These are phyloP conservation scores for Drosophila quinaria DNA, from an alignment of 2,888 invertebrate genomes.

Conservation along the genomic window DNA sequence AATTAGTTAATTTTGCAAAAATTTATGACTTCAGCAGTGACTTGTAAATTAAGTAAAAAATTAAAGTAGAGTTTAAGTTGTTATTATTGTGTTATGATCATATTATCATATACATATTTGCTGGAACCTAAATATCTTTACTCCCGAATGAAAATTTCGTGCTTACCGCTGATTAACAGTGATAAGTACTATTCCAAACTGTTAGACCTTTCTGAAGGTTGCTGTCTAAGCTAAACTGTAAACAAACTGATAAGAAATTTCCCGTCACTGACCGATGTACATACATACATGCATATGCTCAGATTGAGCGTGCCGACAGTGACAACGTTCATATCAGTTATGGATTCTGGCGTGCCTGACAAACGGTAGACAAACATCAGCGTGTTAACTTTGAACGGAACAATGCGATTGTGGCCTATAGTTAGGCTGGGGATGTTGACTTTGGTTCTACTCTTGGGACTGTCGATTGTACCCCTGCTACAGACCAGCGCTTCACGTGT, in stretches of 20 bases:
- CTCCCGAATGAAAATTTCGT: too few relatives aligned
- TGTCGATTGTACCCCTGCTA: slow-evolving; percentile 14
- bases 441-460: slow-evolving; percentile 16
- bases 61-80: too few relatives aligned
- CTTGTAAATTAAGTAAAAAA: too few relatives aligned
- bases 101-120: too few relatives aligned
- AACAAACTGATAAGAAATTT: slow-evolving; percentile 4
- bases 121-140: too few relatives aligned
- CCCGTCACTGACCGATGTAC: not conserved
- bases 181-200: too few relatives aligned
- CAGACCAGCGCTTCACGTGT: slow-evolving; percentile 46
- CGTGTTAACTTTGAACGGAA: slow-evolving; percentile 14
- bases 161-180: too few relatives aligned
- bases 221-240: not conserved
- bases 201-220: too few relatives aligned
- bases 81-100: too few relatives aligned
- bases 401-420: slow-evolving; percentile 34
- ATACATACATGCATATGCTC: too few relatives aligned
- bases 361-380: slow-evolving; percentile 16
- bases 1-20: too few relatives aligned
- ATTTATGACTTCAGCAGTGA: too few relatives aligned
- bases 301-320: slow-evolving; percentile 2
- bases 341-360: slow-evolving; percentile 11
- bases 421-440: not conserved
- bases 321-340: slow-evolving; percentile 7